Base-by-base conservation (phyloP, 1,140 invertebrate species). In the Drosophila gunungcola region DNA sequence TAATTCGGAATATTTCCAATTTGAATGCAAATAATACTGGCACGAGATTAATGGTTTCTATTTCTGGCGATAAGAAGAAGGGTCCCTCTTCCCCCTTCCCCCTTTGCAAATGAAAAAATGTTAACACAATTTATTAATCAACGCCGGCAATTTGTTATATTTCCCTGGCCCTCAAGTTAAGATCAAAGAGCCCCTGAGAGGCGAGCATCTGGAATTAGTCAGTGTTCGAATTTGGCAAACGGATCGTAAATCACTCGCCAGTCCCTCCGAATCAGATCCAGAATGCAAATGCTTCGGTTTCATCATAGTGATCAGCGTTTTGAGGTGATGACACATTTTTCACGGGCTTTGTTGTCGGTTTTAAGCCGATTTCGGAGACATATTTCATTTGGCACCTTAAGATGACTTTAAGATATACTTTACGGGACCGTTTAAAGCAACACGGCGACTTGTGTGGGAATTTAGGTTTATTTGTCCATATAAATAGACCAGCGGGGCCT, bases 221-320 rank as follows among this genome's bases (percentile, higher is more conserved):
- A 89, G 78, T 72, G 83, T 83, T 88, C 43, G 58, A 73, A 77
- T 86, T 86, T 86, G 83, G 83, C 83, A 83, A 79, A 61, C 52
- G 67, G 62, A 69, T 82, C 84, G 73, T 86, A 88, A 86, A 86
- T 86, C 83, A 88, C 70, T 34, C 48, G 48, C 55, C 41, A 68
- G 16, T 48, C 45, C 51, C 48, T 46, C 48, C 46, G 53, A 73
- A 36, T 69, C 57, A 43, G 60, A 63, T 61, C 16, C 45, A 49
- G 39, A 80, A 62, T 46, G 41, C 69, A 73, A 73, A 79, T 67
- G 60, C 21, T 39, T 64, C 42, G 27, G 27, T 46, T 64, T 64
- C 63, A 13, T 64, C 63, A 67, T 67, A 65, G 65, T 51, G 60
- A 41, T 48, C 63, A 10, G 32, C 21, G 36, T 57, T 41, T 16